phyloP scores from a whole-genome alignment of 2,113 vertebrate genomes.

The Ceuthmochares aereus region DNA sequence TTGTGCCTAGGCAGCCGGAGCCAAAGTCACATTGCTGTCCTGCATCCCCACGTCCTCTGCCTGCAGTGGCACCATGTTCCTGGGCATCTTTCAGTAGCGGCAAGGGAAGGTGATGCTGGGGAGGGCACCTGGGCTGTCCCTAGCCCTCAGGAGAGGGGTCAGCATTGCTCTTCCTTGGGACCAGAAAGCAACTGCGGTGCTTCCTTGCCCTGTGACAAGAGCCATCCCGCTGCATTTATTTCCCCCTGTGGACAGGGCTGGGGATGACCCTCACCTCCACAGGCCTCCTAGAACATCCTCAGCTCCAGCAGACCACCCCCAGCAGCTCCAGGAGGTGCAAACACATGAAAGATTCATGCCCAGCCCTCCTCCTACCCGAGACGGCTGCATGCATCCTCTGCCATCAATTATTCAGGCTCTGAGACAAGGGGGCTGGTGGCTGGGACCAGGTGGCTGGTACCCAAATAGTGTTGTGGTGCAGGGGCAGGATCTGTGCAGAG shows the following conservation, averaged over 20 bases:
- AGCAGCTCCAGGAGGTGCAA: not conserved
- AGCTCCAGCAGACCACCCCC: not conserved
- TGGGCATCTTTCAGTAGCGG: not conserved
- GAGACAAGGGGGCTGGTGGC: not conserved
- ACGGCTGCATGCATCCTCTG: rapidly evolving
- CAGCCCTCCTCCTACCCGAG: not conserved
- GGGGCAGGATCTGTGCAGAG: not conserved
- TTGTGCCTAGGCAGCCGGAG: rapidly evolving
- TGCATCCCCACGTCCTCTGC: rapidly evolving
- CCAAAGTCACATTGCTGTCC: not conserved
- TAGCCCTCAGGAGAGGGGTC: not conserved
- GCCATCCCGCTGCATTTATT: not conserved
- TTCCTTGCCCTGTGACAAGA: rapidly evolving
- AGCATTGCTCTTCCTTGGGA: not conserved
- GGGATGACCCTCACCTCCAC: not conserved
- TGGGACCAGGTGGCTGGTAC: rapidly evolving
- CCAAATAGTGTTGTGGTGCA: not conserved
- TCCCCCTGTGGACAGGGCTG: not conserved
- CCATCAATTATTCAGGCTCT: not conserved
- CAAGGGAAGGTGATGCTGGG: not conserved
- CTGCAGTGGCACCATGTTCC: not conserved
- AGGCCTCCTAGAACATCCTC: not conserved
- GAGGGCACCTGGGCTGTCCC: not conserved
- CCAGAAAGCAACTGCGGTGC: not conserved
- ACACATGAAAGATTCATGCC: not conserved